These are phyloP conservation scores for Ylistrum balloti DNA, from an alignment of 1,140 invertebrate genomes.

Conservation along the genomic window DNA sequence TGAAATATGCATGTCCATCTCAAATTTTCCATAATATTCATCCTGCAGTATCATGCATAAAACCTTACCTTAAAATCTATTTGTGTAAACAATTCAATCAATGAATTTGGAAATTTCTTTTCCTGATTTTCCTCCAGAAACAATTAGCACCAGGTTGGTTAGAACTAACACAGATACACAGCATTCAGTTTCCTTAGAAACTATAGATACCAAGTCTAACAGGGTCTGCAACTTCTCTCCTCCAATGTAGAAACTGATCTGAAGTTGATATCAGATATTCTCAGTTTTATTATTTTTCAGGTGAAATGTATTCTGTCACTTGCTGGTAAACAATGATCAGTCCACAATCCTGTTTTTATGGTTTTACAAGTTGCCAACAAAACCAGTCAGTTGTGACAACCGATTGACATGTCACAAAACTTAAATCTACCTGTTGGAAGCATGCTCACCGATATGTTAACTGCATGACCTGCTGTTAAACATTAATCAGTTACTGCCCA, in stretches of 20 bases:
- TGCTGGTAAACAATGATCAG: neutral
- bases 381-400: neutral
- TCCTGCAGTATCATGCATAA: too few relatives aligned
- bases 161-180: neutral
- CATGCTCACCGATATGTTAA: neutral
- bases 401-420: neutral
- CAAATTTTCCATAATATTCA: too few relatives aligned
- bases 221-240: neutral
- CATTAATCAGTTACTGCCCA: neutral
- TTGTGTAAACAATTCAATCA: neutral
- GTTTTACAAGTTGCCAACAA: too few relatives aligned
- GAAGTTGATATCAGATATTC: neutral
- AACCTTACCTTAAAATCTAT: neutral
- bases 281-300: neutral
- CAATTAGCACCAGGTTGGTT: neutral
- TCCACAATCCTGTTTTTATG: too few relatives aligned
- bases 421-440: neutral
- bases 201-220: neutral
- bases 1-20: too few relatives aligned
- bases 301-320: slow-evolving; percentile 34
- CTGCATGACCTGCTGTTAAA: slow-evolving; percentile 29
- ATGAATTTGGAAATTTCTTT: slow-evolving; percentile 1
- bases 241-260: neutral
- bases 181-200: neutral
- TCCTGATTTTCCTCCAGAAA: slow-evolving; percentile 33